Evolutionary conservation across 2,888 invertebrate genomes (phyloP), one percentile per base, ranked within the genome.

Genomic region (Erynnis tages): DNA sequence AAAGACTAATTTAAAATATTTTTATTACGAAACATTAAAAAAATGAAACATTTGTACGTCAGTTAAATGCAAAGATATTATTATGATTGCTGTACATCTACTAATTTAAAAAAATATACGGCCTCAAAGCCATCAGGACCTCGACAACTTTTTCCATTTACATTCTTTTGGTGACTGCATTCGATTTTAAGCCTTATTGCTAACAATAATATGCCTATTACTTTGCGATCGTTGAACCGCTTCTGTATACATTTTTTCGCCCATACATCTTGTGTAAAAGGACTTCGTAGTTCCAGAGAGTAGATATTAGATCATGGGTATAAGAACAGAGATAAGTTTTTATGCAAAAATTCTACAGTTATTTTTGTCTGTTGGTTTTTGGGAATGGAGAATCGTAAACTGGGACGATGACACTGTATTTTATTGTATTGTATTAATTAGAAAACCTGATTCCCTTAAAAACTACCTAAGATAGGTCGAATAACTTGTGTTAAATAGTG

Each of bases 191-290:
- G 23, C 52, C 35, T 47, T 47, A 37, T 13, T 13, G 8, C 2
- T 2, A 4, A 5, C 14, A 27, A 4, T 21, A 25, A 13, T 23
- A 38, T 17, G 8, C 17, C 17, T 17, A 23, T 46, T 32, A 11
- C 13, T 11, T 19, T 46, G 32, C 17, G 1, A 11, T 10, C n/a
- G 19, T 38, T 11, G 45, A 45, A 47, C 38, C 17, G 32, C 38
- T 52, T 46, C 5, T 30, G 23, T 40, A 34, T 38, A 40, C 46
- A 46, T 40, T 53, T 53, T 53, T 40, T 30, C 25, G 17, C 30
- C 21, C 34, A 50, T 44, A 38, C 53, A 50, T 56, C 54, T 56
- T 40, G 29, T 47, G 53, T 52, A 48, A 55, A 53, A 52, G 44
- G 34, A 47, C 43, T 49, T 47, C 54, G 37, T 40, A 48, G 53